Evolutionary conservation across 2,113 vertebrate genomes (phyloP).

Genomic region (Chiloscyllium plagiosum): DNA sequence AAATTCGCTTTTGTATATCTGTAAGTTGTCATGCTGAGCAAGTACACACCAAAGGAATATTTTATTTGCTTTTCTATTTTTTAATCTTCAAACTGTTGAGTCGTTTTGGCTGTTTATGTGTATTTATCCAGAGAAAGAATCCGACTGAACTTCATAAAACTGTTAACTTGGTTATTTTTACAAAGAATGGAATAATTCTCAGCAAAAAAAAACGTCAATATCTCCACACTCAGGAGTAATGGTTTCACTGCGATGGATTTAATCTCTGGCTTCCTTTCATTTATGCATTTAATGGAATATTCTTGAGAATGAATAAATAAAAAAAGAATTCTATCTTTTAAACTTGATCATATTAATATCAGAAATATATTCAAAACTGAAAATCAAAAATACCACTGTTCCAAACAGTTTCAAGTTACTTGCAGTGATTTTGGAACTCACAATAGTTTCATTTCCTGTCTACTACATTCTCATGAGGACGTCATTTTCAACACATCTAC

Average conservation of each 20-base stretch:
- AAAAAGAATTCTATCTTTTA: background rate
- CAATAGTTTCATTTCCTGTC: background rate
- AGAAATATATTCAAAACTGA: background rate
- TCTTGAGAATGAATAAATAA: background rate
- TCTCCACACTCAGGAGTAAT: background rate
- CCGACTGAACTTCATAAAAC: background rate
- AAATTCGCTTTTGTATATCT: background rate
- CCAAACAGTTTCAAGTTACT: conserved; percentile 15
- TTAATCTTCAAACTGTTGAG: background rate
- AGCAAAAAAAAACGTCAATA: background rate
- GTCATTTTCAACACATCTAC: background rate
- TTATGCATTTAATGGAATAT: background rate
- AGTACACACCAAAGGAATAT: background rate
- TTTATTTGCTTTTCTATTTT: background rate
- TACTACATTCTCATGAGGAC: background rate
- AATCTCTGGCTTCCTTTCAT: background rate
- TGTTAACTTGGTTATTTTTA: background rate
- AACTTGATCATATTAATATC: background rate
- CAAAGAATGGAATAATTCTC: background rate
- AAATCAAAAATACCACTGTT: background rate
- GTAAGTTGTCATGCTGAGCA: background rate
- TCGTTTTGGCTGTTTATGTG: background rate
- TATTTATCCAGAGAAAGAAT: background rate
- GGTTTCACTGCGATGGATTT: background rate
- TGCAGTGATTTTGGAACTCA: background rate